Percentiles rank a stretch among this genome's conserved stretches.
These are phyloP conservation scores for Scyliorhinus canicula DNA, from an alignment of 2,797 vertebrate species.

Conservation along the genomic window DNA sequence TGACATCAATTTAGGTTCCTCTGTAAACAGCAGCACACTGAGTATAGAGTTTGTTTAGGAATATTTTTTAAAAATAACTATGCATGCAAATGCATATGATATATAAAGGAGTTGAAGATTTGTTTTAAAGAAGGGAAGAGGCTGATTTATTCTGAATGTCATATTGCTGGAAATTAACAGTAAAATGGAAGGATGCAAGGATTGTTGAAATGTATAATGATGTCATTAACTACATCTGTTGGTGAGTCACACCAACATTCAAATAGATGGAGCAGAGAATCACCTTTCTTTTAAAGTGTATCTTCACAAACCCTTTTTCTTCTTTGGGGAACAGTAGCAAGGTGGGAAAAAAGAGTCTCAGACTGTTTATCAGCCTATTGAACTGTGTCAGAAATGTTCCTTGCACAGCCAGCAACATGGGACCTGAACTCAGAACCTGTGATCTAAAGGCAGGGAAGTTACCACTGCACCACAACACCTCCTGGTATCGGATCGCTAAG, in stretches of 20 bases:
- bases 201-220: background rate
- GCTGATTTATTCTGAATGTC: constrained; percentile 1
- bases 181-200: constrained; percentile 9
- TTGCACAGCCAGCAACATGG: no score
- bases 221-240: constrained; percentile 13
- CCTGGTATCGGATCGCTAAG: no score
- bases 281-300: background rate
- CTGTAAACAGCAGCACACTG: background rate
- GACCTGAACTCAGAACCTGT: no score
- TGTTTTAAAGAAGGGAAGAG: background rate
- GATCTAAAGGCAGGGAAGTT: no score
- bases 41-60: background rate
- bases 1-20: background rate
- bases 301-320: no score
- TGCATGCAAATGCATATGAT: background rate
- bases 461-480: no score
- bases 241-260: background rate
- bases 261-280: background rate
- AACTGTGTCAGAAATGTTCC: no score
- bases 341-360: no score
- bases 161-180: background rate
- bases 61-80: background rate
- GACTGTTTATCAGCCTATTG: no score
- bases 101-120: background rate
- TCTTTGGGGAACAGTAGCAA: no score